Base-by-base conservation (phyloP, 2,888 invertebrate genomes). In the Blastobasis lacticolella region DNA sequence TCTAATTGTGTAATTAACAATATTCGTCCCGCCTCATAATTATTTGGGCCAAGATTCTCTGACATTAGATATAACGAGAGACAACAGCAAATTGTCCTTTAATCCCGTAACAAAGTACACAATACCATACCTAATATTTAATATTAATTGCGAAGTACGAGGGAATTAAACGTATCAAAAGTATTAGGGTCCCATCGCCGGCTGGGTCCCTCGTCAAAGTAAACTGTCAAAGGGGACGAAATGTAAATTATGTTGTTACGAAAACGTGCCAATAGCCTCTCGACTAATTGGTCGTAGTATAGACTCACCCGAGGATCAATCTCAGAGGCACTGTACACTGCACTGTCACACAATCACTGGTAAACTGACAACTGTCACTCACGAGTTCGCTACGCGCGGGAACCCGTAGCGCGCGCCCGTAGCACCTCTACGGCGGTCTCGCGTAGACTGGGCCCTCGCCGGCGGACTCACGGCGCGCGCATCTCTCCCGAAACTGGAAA, bases 401-500 rank as follows among this genome's bases (percentile, higher is more conserved):
- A 37, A n/a, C 10, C 36, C 63, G 56, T 38, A 6, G 6, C 42
- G 37, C 9, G 9, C 38, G 48, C 5, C 10, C 48, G 9, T 49
- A 69, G 75, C 71, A 69, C 68, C 71, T 54, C 57, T 57, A 53
- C 68, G 57, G 59, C 62, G 59, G 64, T 57, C 73, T 66, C 70
- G 73, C 63, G 59, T 58, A 63, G 62, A 85, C 84, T 83, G 77
- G 49, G 57, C 8, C 59, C 60, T 63, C 67, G 66, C 68, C 42
- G n/a, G 69, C 62, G 58, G 62, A 23, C 71, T n/a, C 71, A 75
- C 83, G 85, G 85, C 85, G 85, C 86, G 87, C 86, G 87, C 87
- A 86, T 71, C 73, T 61, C 60, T 71, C 70, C 71, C 70, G 78
- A 78, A 82, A 81, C 79, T 23, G 23, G 23, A 23, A 23, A 23